phyloP scores from a whole-genome alignment of 30 jellyfish, hydroid and myxozoan species.

The Aurelia sp. region DNA sequence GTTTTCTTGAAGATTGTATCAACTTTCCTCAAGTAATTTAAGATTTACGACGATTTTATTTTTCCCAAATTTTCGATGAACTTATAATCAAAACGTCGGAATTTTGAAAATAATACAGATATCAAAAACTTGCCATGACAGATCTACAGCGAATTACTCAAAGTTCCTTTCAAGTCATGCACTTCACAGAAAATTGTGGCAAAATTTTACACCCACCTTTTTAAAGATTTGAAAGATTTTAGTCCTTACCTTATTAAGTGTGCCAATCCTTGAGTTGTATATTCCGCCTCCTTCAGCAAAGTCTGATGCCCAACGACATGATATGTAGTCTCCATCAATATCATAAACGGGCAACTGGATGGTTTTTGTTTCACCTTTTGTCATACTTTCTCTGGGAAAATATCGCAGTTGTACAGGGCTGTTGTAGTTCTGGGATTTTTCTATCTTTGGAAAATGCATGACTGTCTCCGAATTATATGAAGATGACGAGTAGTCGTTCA shows the following conservation, averaged over 20 bases:
- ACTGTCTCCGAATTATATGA: conserved; percentile 13
- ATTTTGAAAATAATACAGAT: too few relatives aligned
- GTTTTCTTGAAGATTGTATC: too few relatives aligned
- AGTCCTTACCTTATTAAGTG: not conserved
- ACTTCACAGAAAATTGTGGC: not conserved
- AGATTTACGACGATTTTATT: too few relatives aligned
- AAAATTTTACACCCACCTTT: not conserved
- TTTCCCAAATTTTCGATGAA: too few relatives aligned
- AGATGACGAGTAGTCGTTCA: conserved; percentile 22
- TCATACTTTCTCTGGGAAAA: not conserved
- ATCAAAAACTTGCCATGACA: too few relatives aligned
- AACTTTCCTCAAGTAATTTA: too few relatives aligned
- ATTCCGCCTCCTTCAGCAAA: conserved; percentile 39
- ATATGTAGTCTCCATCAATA: conserved; percentile 14
- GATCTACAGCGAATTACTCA: too few relatives aligned
- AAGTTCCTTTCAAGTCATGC: not conserved
- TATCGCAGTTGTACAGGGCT: conserved; percentile 36
- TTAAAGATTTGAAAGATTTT: too few relatives aligned
- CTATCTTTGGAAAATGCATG: conserved; percentile 4
- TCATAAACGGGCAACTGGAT: conserved; percentile 9
- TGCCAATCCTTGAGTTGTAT: conserved; percentile 10
- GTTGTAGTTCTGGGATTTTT: not conserved
- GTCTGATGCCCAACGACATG: conserved; percentile 25
- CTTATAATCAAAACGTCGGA: too few relatives aligned
- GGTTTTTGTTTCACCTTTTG: not conserved